A percentile compares a stretch with the other conserved stretches of the same genome.
Evolutionary conservation across 2,113 vertebrate genomes (phyloP).

Genomic region (Corythornis cristatus): DNA sequence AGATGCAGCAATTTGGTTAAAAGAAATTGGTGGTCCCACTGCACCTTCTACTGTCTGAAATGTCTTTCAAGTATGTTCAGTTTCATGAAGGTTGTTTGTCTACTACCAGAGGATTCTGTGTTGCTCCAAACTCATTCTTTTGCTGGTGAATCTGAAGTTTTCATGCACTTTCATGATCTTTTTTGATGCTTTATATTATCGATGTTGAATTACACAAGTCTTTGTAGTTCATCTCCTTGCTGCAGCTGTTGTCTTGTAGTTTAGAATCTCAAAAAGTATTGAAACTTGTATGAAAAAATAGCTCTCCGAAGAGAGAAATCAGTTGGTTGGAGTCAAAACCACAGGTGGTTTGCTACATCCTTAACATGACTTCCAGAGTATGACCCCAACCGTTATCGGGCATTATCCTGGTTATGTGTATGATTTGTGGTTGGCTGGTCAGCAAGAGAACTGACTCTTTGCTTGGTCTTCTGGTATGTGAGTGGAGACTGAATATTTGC

Average conservation of each 20-base stretch:
- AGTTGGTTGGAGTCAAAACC: neutral
- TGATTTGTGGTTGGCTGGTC: neutral
- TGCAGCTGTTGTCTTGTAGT: neutral
- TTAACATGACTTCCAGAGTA: neutral
- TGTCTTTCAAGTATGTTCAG: neutral
- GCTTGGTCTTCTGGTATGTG: neutral
- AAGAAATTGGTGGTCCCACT: neutral
- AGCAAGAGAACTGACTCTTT: neutral
- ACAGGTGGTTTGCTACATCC: neutral
- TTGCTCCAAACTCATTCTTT: neutral
- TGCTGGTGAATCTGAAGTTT: neutral
- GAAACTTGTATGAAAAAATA: neutral
- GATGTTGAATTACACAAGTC: neutral
- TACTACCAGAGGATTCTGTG: neutral
- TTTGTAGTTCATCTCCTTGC: slow-evolving; percentile 2
- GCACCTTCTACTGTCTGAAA: neutral
- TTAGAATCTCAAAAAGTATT: slow-evolving; percentile 11
- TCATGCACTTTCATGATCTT: neutral
- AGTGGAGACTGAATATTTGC: neutral
- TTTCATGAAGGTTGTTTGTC: neutral
- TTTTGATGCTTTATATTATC: neutral
- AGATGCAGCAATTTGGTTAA: neutral
- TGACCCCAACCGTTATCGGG: neutral
- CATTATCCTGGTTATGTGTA: neutral
- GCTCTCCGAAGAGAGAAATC: slow-evolving; percentile 4